Evolutionary conservation across 2,888 invertebrate species (phyloP).

Genomic region (Seira sanloemensis): DNA sequence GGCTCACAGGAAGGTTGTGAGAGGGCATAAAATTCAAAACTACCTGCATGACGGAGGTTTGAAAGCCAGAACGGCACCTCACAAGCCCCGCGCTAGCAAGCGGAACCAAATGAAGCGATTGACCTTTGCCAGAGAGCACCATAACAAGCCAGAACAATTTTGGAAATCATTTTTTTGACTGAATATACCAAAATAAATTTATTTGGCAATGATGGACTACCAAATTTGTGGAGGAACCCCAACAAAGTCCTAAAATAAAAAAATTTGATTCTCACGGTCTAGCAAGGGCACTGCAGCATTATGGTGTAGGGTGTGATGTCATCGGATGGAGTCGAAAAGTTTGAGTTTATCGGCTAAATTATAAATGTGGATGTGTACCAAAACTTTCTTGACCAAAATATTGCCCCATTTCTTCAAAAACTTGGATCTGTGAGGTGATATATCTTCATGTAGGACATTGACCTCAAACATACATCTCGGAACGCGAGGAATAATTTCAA

Average conservation of each 20-base stretch:
- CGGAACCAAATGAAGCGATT: slow-evolving; percentile 25
- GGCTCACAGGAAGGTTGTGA: background rate
- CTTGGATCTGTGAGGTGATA: slow-evolving; percentile 16
- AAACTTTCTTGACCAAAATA: slow-evolving; percentile 24
- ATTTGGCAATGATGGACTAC: slow-evolving; percentile 37
- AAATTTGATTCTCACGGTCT: slow-evolving; percentile 34
- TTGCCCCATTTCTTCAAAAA: slow-evolving; percentile 17
- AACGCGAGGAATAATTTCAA: slow-evolving; percentile 12
- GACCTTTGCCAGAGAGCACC: slow-evolving; percentile 36
- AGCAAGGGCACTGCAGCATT: slow-evolving; percentile 43
- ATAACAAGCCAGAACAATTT: slow-evolving; percentile 7
- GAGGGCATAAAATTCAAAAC: background rate
- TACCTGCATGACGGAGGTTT: slow-evolving; percentile 1
- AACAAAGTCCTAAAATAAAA: slow-evolving; percentile 30
- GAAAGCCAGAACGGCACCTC: background rate
- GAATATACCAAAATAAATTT: slow-evolving; percentile 49
- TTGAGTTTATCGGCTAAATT: slow-evolving; percentile 46
- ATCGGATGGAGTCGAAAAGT: slow-evolving; percentile 18
- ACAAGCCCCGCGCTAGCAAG: slow-evolving; percentile 45
- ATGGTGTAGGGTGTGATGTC: slow-evolving; percentile 47
- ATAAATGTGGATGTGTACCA: slow-evolving; percentile 33
- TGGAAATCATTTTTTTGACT: slow-evolving; percentile 36
- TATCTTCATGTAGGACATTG: slow-evolving; percentile 52
- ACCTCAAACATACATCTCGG: slow-evolving; percentile 42
- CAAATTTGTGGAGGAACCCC: slow-evolving; percentile 32